Base-by-base conservation (phyloP, 1,140 invertebrate genomes). In the Orchesella cincta region DNA sequence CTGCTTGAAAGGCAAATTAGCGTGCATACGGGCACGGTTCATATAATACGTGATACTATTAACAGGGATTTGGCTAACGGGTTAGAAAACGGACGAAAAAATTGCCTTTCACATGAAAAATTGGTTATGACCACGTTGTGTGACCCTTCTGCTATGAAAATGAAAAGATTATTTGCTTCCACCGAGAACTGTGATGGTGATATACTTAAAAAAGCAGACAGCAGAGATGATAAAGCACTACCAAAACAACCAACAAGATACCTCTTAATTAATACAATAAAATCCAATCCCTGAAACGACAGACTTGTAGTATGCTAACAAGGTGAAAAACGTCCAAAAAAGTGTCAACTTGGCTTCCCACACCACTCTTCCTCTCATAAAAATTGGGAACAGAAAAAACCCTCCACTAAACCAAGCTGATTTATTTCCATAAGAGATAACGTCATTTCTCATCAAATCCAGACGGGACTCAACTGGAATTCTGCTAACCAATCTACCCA, bases 381-480 rank as follows among this genome's bases (percentile, higher is more conserved):
- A 46, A 46, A 57, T 57, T 18, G 39, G 18, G 18, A 46, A 5
- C 39, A 46, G 39, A 8, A 8, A 46, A 8, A 46, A 46, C 39
- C 39, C 20, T 46, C 39, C 39, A 57, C 8, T 2, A 33, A 33
- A 33, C 29, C 28, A 29, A 67, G 62, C 62, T 67, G 62, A 67
- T 67, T 67, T 67, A 67, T 67, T 67, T 8, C 26, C 62, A 67
- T 67, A 3, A 33, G n/a, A 67, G 62, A 67, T 67, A 67, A 67
- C 33, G 62, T 67, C 62, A 67, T 33, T 67, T 33, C 62, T 67
- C 62, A 67, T 67, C 62, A 67, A 67, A 31, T 67, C 62, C 62
- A 67, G 62, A 67, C 62, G 62, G 62, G 62, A 33, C 62, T 46
- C 39, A 46, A 46, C 39, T 46, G 8, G 39, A 46, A 46, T 20